Base-by-base conservation (phyloP, 2,888 invertebrate species). In the Cephonodes hylas region DNA sequence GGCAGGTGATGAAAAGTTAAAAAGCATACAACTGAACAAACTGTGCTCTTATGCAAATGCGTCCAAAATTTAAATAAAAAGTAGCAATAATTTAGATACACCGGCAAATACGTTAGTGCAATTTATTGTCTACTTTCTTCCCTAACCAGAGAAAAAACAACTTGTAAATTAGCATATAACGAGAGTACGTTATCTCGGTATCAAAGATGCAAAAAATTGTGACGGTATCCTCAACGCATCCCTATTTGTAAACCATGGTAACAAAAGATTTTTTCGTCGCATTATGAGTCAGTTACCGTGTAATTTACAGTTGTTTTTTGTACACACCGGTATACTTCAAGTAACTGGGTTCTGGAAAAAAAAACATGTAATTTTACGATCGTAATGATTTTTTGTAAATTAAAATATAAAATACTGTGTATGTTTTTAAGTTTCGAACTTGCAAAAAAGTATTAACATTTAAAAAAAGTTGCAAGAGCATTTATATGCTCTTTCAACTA, bases 121-220 rank as follows among this genome's bases (percentile, higher is more conserved):
- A 31, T 8, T 53, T 53, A 31, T 53, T 53, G 4, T 3, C 18
- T 3, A 8, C 15, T 31, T 25, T 15, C 25, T 53, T 31, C 31
- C 42, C 27, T 44, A 42, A 34, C 38, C 44, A 34, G 18, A 63
- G 27, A 67, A 62, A 13, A 76, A 78, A 77, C 76, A 66, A 58
- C 61, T 65, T 76, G 77, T 80, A 83, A 82, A 83, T 84, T 79
- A 81, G 64, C 83, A 79, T 83, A 75, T 76, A 85, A 84, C 80
- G 76, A 84, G 77, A 71, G 62, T 63, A 62, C 64, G 76, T 80
- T 83, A 85, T 85, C 85, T 81, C 83, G 85, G 85, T 72, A 84
- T 86, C 84, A 71, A 71, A 76, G 70, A 68, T 64, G 44, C 59
- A 61, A 64, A 66, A 66, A 76, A 74, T 42, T 25, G 8, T 3